Conservation (phyloP, 2,797 vertebrate species). For the Rhinichthys osculus region DNA sequence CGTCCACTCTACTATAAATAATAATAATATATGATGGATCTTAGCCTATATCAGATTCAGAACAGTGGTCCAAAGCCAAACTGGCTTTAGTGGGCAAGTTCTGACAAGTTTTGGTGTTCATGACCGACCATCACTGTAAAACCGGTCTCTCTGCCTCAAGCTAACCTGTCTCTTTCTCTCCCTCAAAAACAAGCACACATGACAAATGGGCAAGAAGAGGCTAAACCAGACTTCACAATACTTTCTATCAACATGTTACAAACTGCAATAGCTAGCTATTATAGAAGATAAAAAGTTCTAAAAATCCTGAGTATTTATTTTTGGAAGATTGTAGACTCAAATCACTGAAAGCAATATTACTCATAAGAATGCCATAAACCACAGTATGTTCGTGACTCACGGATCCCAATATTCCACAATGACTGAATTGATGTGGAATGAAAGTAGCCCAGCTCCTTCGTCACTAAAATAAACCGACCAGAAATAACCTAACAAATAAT, state of each 20-base stretch:
- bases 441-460: background rate
- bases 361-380: background rate
- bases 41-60: background rate
- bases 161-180: background rate
- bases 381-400: background rate
- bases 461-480: background rate
- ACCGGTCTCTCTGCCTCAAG: background rate
- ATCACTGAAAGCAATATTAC: background rate
- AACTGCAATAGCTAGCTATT: background rate
- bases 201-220: background rate
- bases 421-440: background rate
- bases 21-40: background rate
- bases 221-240: background rate
- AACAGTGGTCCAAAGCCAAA: background rate
- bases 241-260: background rate
- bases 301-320: background rate
- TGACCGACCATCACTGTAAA: background rate
- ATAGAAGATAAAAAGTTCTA: background rate
- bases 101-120: background rate
- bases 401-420: background rate
- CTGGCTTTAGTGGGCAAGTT: background rate
- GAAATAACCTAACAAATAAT: constrained; percentile 1
- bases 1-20: background rate
- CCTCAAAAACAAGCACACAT: background rate
- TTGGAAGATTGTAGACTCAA: background rate